Conservation (phyloP, 1,140 invertebrate species). For the Spodoptera litura region DNA sequence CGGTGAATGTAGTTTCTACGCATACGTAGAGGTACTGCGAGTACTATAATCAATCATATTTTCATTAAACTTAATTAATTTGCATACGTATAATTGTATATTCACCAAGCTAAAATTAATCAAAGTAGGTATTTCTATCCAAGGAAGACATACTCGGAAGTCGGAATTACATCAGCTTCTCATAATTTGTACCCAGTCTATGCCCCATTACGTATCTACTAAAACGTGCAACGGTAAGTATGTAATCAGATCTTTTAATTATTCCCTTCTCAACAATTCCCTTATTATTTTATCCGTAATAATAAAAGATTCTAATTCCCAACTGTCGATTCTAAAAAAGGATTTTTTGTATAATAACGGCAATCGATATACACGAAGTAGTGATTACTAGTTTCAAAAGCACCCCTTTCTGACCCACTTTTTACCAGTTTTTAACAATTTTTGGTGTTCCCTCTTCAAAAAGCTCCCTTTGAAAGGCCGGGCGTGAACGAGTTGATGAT, state of each 20-base stretch:
- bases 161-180: background rate
- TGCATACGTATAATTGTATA: too few species aligned
- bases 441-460: conserved; percentile 81
- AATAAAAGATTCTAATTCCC: conserved; percentile 65
- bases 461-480: conserved; percentile 82
- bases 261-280: conserved; percentile 51
- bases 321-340: conserved; percentile 68
- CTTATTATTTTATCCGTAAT: conserved; percentile 62
- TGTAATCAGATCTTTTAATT: conserved; percentile 53
- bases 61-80: too few species aligned
- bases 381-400: conserved; percentile 85
- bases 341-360: conserved; percentile 81
- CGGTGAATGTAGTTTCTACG: too few species aligned
- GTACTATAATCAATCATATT: too few species aligned
- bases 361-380: conserved; percentile 82
- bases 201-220: background rate
- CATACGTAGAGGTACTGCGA: too few species aligned
- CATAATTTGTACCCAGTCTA: background rate
- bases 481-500: conserved; percentile 86
- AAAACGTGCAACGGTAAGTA: background rate
- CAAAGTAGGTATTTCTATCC: too few species aligned
- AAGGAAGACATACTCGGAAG: too few species aligned
- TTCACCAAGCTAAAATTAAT: too few species aligned
- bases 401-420: conserved; percentile 85
- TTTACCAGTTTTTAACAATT: conserved; percentile 84